phyloP scores from a whole-genome alignment of 1,140 invertebrate genomes.

The Conus ventricosus region DNA sequence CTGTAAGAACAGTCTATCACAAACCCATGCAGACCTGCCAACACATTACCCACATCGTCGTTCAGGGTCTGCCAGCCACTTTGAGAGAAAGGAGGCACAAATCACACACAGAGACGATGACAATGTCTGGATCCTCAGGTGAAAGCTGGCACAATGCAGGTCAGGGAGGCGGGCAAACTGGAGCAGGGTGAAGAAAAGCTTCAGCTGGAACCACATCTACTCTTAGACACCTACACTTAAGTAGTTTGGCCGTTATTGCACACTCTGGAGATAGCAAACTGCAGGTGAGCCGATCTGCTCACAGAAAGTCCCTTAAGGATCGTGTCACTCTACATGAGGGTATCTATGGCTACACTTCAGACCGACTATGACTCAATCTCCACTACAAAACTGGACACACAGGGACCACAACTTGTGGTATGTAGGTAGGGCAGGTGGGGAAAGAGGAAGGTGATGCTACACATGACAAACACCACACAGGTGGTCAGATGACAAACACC shows the following conservation, averaged over 20 bases:
- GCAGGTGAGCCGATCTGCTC: no score
- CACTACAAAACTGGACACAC: neutral
- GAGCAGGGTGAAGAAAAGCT: neutral
- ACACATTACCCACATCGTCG: no score
- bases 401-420: neutral
- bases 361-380: neutral
- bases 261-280: neutral
- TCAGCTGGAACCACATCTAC: neutral
- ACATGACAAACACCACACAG: neutral
- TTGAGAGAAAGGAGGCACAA: no score
- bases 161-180: neutral
- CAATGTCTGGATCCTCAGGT: no score
- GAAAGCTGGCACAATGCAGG: no score
- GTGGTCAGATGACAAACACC: neutral
- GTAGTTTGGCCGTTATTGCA: slow-evolving; percentile 1
- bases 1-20: no score
- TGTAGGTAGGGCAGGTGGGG: neutral
- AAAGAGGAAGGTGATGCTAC: neutral
- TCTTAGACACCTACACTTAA: neutral
- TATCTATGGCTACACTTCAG: neutral
- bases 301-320: no score
- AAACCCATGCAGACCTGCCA: no score
- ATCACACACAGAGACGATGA: no score
- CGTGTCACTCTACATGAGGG: no score
- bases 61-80: no score